Evolutionary conservation across 2,797 vertebrate species (phyloP), one percentile per base, ranked within the genome.

Genomic region (Chaunax sp.): DNA sequence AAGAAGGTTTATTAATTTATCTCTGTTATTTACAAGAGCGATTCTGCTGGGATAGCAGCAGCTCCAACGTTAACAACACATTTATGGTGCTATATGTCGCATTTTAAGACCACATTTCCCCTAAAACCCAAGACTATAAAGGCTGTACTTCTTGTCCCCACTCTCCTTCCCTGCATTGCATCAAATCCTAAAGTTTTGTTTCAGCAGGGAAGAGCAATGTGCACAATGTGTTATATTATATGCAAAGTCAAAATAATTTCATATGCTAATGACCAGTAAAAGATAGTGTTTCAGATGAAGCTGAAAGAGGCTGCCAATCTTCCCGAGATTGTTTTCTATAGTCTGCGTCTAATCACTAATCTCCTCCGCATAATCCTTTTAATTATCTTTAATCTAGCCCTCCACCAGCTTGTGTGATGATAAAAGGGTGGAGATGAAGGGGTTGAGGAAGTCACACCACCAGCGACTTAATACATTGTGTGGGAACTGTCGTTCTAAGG

Each of bases 401-500:
- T 18, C 25, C 15, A 22, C 23, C 25, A 7, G 41, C n/a, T 6
- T 16, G 46, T 56, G 55, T 47, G 58, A 62, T 41, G 37, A 72
- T 51, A 57, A 33, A 22, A 8, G 26, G 55, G 56, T 6, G 22
- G 62, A 35, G 33, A 47, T 5, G 7, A 35, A 38, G 64, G 57
- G 38, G 3, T 11, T 11, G 64, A 63, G 77, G 69, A 72, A 80
- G 67, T n/a, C 66, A 70, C 74, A 74, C 46, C 65, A 74, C 61
- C 54, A 19, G 57, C 16, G 55, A 23, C 18, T 58, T 19, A 12
- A 37, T 58, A 33, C 72, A 18, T 79, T 51, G 73, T 72, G 88
- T 91, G 91, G 85, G 90, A 92, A 90, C 67, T 19, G 64, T 35
- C 6, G 6, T 68, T 81, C 38, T 66, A 78, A 85, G 60, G 68